Percentiles rank a stretch among this genome's conserved stretches.
phyloP scores from a whole-genome alignment of 2,888 invertebrate species.

The Latrodectus elegans region DNA sequence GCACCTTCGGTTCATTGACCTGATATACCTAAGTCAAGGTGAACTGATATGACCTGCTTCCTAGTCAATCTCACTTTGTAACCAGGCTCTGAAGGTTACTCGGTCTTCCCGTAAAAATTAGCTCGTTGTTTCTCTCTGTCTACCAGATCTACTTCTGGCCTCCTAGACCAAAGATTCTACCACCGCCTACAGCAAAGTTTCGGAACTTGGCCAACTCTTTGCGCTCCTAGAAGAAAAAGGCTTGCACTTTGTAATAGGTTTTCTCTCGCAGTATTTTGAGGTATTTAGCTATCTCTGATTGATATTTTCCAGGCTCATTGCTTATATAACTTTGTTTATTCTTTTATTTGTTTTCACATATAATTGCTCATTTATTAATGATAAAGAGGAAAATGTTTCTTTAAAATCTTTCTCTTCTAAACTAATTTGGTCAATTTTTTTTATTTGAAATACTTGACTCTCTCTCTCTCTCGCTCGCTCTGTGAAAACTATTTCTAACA shows the following conservation, averaged over 20 bases:
- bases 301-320: too few relatives aligned
- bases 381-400: too few relatives aligned
- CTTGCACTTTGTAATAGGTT: not conserved
- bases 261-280: not conserved
- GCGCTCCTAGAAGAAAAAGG: too few relatives aligned
- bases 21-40: constrained; percentile 58
- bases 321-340: too few relatives aligned
- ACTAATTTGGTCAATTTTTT: too few relatives aligned
- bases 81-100: constrained; percentile 63
- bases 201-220: constrained; percentile 43
- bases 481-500: too few relatives aligned
- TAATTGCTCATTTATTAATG: too few relatives aligned
- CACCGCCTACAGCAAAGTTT: constrained; percentile 60
- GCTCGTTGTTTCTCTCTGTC: constrained; percentile 34
- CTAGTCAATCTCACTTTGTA: constrained; percentile 59
- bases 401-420: too few relatives aligned
- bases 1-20: constrained; percentile 54
- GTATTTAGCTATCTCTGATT: too few relatives aligned
- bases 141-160: constrained; percentile 28
- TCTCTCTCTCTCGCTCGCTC: too few relatives aligned
- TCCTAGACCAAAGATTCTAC: constrained; percentile 12
- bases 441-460: too few relatives aligned
- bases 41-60: constrained; percentile 66
- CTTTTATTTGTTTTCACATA: too few relatives aligned
- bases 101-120: constrained; percentile 49